These are phyloP conservation scores for Lepidurus arcticus DNA, from an alignment of 1,140 invertebrate species.

Conservation along the genomic window DNA sequence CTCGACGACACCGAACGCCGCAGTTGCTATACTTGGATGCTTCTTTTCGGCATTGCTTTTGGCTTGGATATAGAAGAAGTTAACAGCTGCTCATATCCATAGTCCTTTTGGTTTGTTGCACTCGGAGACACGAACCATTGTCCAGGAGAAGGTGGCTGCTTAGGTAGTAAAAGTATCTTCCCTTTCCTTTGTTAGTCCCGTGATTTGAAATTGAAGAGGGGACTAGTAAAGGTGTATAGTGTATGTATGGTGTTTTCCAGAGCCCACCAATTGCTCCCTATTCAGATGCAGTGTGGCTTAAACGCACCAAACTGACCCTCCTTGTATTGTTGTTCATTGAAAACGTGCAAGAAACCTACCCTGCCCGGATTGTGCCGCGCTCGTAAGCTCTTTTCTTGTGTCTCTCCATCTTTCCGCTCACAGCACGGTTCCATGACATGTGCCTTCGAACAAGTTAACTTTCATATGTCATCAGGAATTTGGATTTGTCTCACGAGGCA, in stretches of 20 bases:
- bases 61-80: neutral
- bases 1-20: neutral
- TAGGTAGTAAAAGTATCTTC: neutral
- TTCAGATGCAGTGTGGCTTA: constrained; percentile 1
- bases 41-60: neutral
- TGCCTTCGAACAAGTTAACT: constrained; percentile 16
- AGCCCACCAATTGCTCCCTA: neutral
- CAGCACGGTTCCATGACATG: constrained; percentile 14
- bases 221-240: neutral
- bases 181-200: neutral
- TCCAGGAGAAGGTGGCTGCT: neutral
- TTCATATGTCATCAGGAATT: neutral
- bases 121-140: neutral
- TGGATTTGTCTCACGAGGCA: neutral
- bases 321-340: neutral
- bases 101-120: neutral
- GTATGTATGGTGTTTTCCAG: neutral
- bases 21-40: constrained; percentile 11
- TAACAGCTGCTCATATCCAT: neutral
- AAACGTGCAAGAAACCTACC: neutral
- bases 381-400: neutral
- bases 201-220: neutral
- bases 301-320: neutral
- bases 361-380: neutral
- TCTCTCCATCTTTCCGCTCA: neutral